phyloP scores from a whole-genome alignment of 2,888 invertebrate genomes.

The Xanthorhoe spadicearia region DNA sequence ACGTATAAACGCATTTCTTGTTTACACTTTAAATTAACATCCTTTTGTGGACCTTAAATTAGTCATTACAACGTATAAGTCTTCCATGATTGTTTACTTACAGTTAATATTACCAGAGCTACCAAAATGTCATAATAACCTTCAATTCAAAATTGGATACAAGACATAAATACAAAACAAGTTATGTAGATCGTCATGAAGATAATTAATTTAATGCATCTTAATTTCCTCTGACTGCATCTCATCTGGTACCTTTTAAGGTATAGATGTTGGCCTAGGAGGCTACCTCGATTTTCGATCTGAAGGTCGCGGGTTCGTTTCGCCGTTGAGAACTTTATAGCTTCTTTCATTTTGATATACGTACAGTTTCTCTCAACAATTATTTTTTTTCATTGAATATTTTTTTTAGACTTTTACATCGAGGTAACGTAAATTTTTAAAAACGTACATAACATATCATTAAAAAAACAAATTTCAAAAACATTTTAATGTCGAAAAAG shows the following conservation, averaged over 20 bases:
- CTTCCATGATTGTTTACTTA: not conserved
- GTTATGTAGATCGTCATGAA: not conserved
- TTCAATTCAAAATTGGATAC: not conserved
- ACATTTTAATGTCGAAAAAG: no score
- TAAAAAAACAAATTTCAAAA: no score
- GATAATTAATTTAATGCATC: slow-evolving; percentile 1
- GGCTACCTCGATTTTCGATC: not conserved
- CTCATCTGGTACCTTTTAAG: not conserved
- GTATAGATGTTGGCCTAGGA: not conserved
- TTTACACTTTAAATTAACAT: no score
- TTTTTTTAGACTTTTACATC: no score
- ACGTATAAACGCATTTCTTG: no score
- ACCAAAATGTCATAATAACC: not conserved
- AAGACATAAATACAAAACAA: not conserved
- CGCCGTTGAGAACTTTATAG: not conserved
- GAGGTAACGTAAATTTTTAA: no score
- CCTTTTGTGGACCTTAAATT: not conserved
- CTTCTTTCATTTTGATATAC: not conserved
- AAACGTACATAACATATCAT: no score
- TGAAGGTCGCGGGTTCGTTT: not conserved
- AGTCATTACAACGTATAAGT: no score
- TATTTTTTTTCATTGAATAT: no score
- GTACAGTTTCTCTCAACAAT: no score
- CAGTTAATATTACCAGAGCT: not conserved
- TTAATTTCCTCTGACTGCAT: not conserved